phyloP scores from a whole-genome alignment of 2,888 invertebrate species.

The Operophtera brumata region DNA sequence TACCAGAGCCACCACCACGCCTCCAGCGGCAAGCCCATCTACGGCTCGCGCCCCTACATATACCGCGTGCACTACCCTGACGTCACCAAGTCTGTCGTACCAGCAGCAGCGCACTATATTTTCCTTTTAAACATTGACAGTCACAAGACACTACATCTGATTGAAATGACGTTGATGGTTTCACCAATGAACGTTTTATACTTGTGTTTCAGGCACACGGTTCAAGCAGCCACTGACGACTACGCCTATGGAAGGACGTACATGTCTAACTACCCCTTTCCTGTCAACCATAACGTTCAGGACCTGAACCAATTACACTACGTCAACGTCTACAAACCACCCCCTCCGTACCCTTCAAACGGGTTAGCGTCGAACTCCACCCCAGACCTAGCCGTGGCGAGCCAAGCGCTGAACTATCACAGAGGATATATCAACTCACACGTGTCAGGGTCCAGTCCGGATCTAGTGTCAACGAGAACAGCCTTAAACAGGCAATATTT shows the following conservation, averaged over 20 bases:
- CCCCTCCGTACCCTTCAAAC: slow-evolving; percentile 90
- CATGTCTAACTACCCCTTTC: slow-evolving; percentile 66
- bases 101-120: slow-evolving; percentile 64
- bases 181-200: too few relatives aligned
- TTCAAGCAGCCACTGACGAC: slow-evolving; percentile 56
- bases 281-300: slow-evolving; percentile 64
- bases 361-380: slow-evolving; percentile 91
- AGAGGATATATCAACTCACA: slow-evolving; percentile 75
- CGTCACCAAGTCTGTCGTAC: slow-evolving; percentile 68
- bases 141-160: too few relatives aligned
- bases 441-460: slow-evolving; percentile 88
- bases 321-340: slow-evolving; percentile 88
- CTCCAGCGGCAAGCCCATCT: slow-evolving; percentile 51
- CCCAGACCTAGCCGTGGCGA: slow-evolving; percentile 89
- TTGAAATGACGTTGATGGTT: too few relatives aligned
- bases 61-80: slow-evolving; percentile 85
- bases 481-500: slow-evolving; percentile 77
- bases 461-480: slow-evolving; percentile 87
- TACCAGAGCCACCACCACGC: slow-evolving; percentile 53
- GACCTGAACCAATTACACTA: slow-evolving; percentile 79
- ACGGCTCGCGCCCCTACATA: slow-evolving; percentile 88
- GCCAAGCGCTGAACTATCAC: slow-evolving; percentile 79
- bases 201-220: slow-evolving; percentile 66
- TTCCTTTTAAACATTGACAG: too few relatives aligned
- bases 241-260: slow-evolving; percentile 62